A percentile compares a stretch with the other conserved stretches of the same genome.
Conservation (phyloP, 2,888 invertebrate genomes). For the Saturnia japonica region DNA sequence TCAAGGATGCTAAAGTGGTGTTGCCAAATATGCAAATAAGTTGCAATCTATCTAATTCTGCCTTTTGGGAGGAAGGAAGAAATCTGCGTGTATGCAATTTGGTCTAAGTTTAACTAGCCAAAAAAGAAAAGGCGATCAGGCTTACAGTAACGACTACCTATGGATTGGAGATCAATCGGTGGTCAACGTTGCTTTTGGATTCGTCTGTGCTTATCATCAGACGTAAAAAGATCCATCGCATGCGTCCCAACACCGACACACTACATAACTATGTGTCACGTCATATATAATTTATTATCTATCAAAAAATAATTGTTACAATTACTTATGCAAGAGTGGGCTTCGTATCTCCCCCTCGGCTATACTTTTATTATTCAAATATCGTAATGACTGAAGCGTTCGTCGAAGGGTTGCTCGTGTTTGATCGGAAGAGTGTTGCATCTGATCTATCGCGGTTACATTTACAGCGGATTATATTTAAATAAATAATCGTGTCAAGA, state of each 20-base stretch:
- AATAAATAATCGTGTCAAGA: too few species aligned
- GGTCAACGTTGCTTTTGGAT: too few species aligned
- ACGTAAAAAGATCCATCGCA: neutral
- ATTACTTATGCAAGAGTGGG: constrained; percentile 74
- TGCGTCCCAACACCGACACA: neutral
- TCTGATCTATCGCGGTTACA: neutral
- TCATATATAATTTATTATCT: constrained; percentile 74
- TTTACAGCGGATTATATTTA: constrained; percentile 1
- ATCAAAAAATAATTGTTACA: constrained; percentile 78
- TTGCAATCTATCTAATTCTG: too few species aligned
- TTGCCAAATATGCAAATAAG: too few species aligned
- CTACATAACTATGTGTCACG: constrained; percentile 15
- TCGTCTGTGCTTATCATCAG: too few species aligned
- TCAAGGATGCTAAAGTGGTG: too few species aligned
- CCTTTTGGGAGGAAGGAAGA: too few species aligned
- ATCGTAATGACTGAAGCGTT: constrained; percentile 66
- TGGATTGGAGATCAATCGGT: too few species aligned
- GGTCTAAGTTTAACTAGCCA: too few species aligned
- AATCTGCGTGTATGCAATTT: too few species aligned
- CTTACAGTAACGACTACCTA: too few species aligned
- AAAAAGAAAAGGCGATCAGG: too few species aligned
- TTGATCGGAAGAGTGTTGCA: constrained; percentile 33
- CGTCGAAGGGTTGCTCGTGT: constrained; percentile 46
- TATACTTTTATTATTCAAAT: constrained; percentile 72
- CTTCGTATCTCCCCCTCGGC: constrained; percentile 59